Evolutionary conservation across 2,113 vertebrate species (phyloP).

Genomic region (Platysternon megacephalum): DNA sequence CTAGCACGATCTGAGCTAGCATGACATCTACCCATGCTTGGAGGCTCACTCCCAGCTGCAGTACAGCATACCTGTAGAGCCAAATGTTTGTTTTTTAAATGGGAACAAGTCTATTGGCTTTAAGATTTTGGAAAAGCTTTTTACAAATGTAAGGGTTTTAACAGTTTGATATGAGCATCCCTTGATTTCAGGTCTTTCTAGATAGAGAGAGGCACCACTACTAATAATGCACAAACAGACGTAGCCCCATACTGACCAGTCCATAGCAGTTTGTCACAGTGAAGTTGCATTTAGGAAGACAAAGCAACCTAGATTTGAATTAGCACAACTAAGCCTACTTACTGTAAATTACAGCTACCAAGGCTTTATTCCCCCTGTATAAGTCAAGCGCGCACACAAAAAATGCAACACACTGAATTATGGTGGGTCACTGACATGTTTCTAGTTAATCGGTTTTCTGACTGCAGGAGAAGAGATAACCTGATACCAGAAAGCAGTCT

Average conservation of each 20-base stretch:
- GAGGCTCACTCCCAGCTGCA: neutral
- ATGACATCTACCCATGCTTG: neutral
- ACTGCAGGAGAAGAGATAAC: neutral
- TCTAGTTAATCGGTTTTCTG: neutral
- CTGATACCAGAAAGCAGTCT: neutral
- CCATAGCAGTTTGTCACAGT: neutral
- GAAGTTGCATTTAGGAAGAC: neutral
- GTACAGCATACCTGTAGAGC: neutral
- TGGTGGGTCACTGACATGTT: neutral
- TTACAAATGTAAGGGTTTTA: no score
- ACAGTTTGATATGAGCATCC: neutral
- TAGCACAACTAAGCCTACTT: neutral
- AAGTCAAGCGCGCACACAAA: neutral
- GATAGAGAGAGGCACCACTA: no score
- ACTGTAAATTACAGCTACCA: neutral
- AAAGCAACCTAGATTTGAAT: neutral
- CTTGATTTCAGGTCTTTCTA: neutral
- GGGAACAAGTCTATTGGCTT: neutral
- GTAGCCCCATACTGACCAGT: neutral
- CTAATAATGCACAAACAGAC: no score
- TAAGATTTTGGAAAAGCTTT: no score
- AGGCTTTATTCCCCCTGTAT: neutral
- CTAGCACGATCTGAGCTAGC: no score
- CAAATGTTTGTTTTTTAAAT: no score
- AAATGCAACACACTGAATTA: neutral